phyloP scores from a whole-genome alignment of 2,113 vertebrate genomes.

The Agelaius tricolor region DNA sequence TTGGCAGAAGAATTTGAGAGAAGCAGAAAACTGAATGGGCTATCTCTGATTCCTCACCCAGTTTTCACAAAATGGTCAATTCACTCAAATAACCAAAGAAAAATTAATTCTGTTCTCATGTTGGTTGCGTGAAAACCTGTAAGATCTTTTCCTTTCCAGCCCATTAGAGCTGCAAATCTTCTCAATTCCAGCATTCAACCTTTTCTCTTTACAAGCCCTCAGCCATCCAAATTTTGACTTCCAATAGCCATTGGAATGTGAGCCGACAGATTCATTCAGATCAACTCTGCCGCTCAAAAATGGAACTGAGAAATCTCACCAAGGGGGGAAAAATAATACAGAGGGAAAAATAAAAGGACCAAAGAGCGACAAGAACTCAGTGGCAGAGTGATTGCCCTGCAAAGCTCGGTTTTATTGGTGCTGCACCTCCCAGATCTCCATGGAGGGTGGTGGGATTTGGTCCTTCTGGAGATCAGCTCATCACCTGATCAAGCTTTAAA shows the following conservation, averaged over 20 bases:
- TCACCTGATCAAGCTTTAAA: not conserved
- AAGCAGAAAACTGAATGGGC: constrained; percentile 10
- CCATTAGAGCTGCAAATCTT: not conserved
- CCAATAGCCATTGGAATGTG: not conserved
- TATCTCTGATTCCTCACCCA: not conserved
- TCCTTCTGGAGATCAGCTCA: not conserved
- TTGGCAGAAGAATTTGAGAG: constrained; percentile 38
- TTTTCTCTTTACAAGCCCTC: not conserved
- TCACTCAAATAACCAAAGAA: not conserved
- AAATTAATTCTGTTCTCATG: not conserved
- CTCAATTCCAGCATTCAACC: not conserved
- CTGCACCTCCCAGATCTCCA: not conserved
- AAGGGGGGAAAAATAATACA: accelerated
- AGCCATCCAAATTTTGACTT: not conserved
- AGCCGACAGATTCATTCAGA: not conserved
- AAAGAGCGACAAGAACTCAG: not conserved
- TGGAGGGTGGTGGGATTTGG: not conserved
- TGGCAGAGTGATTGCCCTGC: not conserved
- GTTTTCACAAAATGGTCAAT: not conserved
- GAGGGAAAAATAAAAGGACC: not conserved
- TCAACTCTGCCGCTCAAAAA: not conserved
- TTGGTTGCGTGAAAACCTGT: not conserved
- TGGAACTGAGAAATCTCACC: not conserved
- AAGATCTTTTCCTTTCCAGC: not conserved
- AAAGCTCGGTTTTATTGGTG: not conserved